Evolutionary conservation across 2,888 invertebrate species (phyloP).

Genomic region (Scaptomyza caliginosa): DNA sequence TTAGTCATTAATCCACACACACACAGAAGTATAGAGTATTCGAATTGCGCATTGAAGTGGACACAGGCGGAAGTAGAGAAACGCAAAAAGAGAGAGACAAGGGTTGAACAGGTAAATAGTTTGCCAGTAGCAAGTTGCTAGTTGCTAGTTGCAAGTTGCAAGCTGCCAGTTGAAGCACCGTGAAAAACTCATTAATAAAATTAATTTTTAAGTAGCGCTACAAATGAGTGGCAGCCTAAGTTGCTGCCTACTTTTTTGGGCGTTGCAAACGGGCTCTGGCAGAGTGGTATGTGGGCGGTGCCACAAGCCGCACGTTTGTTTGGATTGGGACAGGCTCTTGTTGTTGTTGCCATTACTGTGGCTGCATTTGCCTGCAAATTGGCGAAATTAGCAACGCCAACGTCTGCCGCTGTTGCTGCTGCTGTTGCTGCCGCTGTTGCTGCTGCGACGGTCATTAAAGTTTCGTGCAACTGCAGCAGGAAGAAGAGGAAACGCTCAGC

Average conservation of each 20-base stretch:
- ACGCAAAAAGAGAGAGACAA: background rate
- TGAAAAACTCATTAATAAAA: slow-evolving; percentile 82
- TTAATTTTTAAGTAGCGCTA: slow-evolving; percentile 81
- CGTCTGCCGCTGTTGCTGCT: slow-evolving; percentile 37
- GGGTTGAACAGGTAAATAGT: slow-evolving; percentile 33
- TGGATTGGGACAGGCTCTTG: slow-evolving; percentile 36
- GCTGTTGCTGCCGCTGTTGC: background rate
- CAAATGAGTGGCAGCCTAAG: slow-evolving; percentile 72
- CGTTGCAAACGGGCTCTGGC: too few relatives aligned
- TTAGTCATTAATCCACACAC: slow-evolving; percentile 13
- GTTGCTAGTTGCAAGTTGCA: slow-evolving; percentile 41
- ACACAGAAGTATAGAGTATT: slow-evolving; percentile 17
- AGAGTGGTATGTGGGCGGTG: slow-evolving; percentile 35
- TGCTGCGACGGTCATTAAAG: slow-evolving; percentile 65
- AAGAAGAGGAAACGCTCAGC: background rate
- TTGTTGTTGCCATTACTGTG: slow-evolving; percentile 25
- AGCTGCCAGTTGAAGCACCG: slow-evolving; percentile 53
- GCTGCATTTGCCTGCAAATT: slow-evolving; percentile 65
- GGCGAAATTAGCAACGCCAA: slow-evolving; percentile 69
- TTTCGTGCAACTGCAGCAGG: slow-evolving; percentile 51
- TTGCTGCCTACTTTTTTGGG: slow-evolving; percentile 20
- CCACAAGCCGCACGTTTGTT: slow-evolving; percentile 54
- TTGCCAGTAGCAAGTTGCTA: slow-evolving; percentile 28
- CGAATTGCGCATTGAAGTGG: slow-evolving; percentile 31
- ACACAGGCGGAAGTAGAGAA: slow-evolving; percentile 3